Evolutionary conservation across 2,797 vertebrate species (phyloP).

Genomic region (Tolypeutes matacus): DNA sequence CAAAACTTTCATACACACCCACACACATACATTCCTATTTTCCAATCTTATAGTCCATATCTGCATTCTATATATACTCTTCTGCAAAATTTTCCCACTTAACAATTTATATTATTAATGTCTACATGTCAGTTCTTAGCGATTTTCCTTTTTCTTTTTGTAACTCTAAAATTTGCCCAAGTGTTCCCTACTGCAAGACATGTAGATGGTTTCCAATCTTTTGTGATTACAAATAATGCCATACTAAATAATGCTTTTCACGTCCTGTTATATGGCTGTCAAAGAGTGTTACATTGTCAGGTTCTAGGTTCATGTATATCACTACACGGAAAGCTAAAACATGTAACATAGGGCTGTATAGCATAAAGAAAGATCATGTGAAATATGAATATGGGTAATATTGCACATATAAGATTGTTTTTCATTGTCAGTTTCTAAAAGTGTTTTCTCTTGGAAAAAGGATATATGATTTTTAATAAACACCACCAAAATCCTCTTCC

Average conservation of each 20-base stretch:
- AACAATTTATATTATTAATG: too few relatives aligned
- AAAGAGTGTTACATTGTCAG: neutral
- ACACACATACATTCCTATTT: neutral
- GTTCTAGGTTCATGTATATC: neutral
- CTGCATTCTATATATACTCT: neutral
- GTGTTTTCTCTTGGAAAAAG: neutral
- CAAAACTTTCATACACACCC: too few relatives aligned
- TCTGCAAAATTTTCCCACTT: neutral
- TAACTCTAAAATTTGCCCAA: neutral
- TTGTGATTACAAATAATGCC: too few relatives aligned
- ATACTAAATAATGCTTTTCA: neutral
- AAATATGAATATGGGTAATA: too few relatives aligned
- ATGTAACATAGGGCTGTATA: too few relatives aligned
- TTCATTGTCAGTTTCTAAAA: neutral
- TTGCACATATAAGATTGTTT: too few relatives aligned
- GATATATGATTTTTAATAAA: neutral
- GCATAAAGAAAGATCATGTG: too few relatives aligned
- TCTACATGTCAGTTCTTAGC: neutral
- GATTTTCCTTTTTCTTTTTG: neutral
- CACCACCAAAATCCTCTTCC: neutral
- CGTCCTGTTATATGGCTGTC: neutral
- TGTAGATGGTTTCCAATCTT: neutral
- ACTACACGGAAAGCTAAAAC: too few relatives aligned
- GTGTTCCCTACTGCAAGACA: neutral
- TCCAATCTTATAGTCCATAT: neutral